Conservation (phyloP, 2,797 vertebrate species). For the Notamacropus eugenii region DNA sequence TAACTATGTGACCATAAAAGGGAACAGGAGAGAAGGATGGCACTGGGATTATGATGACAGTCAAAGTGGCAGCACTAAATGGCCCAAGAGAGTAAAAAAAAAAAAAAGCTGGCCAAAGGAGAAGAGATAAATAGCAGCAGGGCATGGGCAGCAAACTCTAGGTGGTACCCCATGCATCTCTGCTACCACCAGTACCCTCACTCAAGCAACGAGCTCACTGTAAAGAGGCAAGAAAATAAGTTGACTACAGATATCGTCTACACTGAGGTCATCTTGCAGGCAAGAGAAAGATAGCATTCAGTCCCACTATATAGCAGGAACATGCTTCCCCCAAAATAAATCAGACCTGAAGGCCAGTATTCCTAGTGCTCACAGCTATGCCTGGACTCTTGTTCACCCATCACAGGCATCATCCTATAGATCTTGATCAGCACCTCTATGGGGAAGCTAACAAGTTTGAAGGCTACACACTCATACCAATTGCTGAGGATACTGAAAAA, state of each 20-base stretch:
- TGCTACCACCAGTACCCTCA: conserved; percentile 93
- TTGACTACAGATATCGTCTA: conserved; percentile 99
- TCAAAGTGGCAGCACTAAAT: conserved; percentile 94
- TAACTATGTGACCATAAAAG: conserved; percentile 91
- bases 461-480: conserved; percentile 96
- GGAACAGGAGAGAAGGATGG: conserved; percentile 95
- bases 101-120: conserved; percentile 94
- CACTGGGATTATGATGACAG: conserved; percentile 96
- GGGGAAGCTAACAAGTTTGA: conserved; percentile 97
- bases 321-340: conserved; percentile 94
- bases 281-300: conserved; percentile 89
- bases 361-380: conserved; percentile 98
- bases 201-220: conserved; percentile 91
- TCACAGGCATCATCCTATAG: conserved; percentile 95
- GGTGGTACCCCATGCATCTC: conserved; percentile 92
- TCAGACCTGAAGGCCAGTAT: conserved; percentile 92
- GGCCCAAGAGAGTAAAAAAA: conserved; percentile 96
- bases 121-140: conserved; percentile 93
- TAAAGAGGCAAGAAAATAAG: conserved; percentile 95
- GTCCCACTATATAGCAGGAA: conserved; percentile 91
- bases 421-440: conserved; percentile 96
- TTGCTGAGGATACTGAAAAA: conserved; percentile 97
- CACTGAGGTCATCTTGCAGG: conserved; percentile 95
- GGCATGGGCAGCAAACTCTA: conserved; percentile 91
- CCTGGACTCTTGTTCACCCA: conserved; percentile 93